A percentile compares a stretch with the other conserved stretches of the same genome.
phyloP scores from a whole-genome alignment of 2,888 invertebrate species.

The Drosophila antonietae region DNA sequence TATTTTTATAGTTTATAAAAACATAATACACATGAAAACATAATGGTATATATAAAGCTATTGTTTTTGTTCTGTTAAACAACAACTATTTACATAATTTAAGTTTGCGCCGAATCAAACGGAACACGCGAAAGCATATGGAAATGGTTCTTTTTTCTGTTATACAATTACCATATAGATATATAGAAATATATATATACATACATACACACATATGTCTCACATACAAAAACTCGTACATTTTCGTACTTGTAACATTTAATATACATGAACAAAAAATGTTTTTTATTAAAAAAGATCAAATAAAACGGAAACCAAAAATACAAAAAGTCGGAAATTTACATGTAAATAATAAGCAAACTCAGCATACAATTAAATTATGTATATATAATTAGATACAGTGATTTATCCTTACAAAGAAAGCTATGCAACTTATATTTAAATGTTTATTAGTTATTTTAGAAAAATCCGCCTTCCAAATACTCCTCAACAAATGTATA shows the following conservation, averaged over 20 bases:
- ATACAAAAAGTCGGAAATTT: slow-evolving; percentile 19
- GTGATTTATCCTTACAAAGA: not conserved
- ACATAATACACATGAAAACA: slow-evolving; percentile 29
- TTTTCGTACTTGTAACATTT: slow-evolving; percentile 53
- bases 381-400: slow-evolving; percentile 6
- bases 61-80: slow-evolving; percentile 59
- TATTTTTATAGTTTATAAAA: slow-evolving; percentile 70
- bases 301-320: slow-evolving; percentile 57
- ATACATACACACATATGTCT: slow-evolving; percentile 31
- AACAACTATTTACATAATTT: slow-evolving; percentile 48
- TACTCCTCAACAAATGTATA: not conserved
- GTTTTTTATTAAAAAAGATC: slow-evolving; percentile 70
- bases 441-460: not conserved
- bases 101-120: slow-evolving; percentile 47
- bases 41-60: slow-evolving; percentile 26
- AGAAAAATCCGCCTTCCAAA: not conserved
- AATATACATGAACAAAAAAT: slow-evolving; percentile 70
- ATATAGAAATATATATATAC: slow-evolving; percentile 55
- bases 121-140: slow-evolving; percentile 20
- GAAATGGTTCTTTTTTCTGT: slow-evolving; percentile 67
- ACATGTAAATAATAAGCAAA: slow-evolving; percentile 8
- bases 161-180: slow-evolving; percentile 71
- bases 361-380: slow-evolving; percentile 24
- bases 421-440: not conserved
- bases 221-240: slow-evolving; percentile 39